Evolutionary conservation across 2,113 vertebrate species (phyloP).

Genomic region (Aphyosemion australe): DNA sequence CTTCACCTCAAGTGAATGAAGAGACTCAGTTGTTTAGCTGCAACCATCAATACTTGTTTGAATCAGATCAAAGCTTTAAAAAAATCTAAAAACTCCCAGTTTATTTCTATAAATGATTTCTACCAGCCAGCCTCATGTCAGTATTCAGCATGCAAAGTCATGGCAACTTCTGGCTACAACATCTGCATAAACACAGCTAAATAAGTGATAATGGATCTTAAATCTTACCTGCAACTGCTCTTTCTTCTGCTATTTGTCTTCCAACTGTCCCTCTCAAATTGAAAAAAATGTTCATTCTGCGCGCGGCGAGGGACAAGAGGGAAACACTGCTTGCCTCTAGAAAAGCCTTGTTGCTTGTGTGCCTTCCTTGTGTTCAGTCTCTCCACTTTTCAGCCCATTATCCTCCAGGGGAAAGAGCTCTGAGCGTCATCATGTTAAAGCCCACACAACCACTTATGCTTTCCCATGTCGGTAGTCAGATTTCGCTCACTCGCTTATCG

Average conservation of each 20-base stretch:
- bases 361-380: constrained; percentile 56
- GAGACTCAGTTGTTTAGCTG: neutral
- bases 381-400: constrained; percentile 67
- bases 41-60: neutral
- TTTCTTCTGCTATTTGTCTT: constrained; percentile 61
- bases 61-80: neutral
- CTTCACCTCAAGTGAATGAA: constrained; percentile 5
- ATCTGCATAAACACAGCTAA: neutral
- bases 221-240: constrained; percentile 64
- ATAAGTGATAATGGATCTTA: neutral
- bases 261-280: constrained; percentile 57
- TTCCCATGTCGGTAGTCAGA: constrained; percentile 59
- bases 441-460: constrained; percentile 69
- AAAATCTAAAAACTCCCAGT: neutral
- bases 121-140: too few relatives aligned
- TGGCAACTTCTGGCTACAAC: constrained; percentile 37
- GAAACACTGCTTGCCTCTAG: constrained; percentile 35
- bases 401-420: constrained; percentile 63
- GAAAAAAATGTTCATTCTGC: constrained; percentile 72
- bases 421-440: constrained; percentile 68
- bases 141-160: constrained; percentile 38
- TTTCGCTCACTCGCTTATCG: constrained; percentile 43
- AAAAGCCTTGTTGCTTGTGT: constrained; percentile 43
- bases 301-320: constrained; percentile 10
- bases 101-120: too few relatives aligned